phyloP scores from a whole-genome alignment of 2,888 invertebrate species.

The Amphimallon solstitiale region DNA sequence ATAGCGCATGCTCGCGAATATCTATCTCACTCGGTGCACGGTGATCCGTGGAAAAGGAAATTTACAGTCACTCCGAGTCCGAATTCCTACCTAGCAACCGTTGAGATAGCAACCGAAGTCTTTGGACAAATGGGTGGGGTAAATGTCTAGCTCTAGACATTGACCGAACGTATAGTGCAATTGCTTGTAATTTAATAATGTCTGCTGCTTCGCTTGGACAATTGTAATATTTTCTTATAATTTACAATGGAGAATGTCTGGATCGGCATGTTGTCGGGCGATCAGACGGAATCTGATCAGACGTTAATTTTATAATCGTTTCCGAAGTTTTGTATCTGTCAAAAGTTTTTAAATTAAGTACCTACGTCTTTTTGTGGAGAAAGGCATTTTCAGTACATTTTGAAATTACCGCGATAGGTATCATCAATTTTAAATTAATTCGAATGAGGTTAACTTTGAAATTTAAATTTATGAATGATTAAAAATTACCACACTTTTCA shows the following conservation, averaged over 20 bases:
- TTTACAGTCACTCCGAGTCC: conserved; percentile 15
- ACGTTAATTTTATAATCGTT: no score
- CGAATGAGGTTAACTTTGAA: no score
- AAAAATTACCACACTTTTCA: no score
- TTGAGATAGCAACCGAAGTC: conserved; percentile 43
- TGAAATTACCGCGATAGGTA: no score
- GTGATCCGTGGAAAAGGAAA: conserved; percentile 9
- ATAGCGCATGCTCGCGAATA: conserved; percentile 49
- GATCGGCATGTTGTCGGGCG: neutral
- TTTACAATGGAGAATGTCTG: conserved; percentile 11
- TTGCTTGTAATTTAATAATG: conserved; percentile 25
- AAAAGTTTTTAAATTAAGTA: no score
- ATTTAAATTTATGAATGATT: no score
- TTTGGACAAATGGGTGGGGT: conserved; percentile 40
- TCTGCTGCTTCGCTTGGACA: conserved; percentile 10
- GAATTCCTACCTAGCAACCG: conserved; percentile 38
- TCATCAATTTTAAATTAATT: no score
- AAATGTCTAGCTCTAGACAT: conserved; percentile 24
- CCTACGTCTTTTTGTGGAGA: no score
- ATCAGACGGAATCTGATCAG: no score
- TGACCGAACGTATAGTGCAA: conserved; percentile 5
- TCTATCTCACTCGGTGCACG: conserved; percentile 23
- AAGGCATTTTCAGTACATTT: no score
- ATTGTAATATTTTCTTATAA: conserved; percentile 33
- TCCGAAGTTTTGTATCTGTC: no score